These are phyloP conservation scores for Mycteria americana DNA, from an alignment of 2,797 vertebrate species.

Conservation along the genomic window DNA sequence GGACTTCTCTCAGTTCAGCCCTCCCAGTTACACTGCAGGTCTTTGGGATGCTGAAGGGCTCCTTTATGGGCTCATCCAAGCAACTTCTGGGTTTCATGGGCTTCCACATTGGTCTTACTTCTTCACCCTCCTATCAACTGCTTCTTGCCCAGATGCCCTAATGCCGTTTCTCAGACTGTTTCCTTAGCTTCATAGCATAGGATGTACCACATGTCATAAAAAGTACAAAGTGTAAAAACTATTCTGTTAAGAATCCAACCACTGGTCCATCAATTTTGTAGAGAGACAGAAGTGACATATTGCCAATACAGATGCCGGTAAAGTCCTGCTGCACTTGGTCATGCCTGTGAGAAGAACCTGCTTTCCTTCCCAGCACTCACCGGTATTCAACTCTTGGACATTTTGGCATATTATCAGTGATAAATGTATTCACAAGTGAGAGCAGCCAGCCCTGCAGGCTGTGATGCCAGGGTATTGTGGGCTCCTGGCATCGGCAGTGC, in stretches of 20 bases:
- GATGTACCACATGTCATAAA: not conserved
- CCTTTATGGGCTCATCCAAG: not conserved
- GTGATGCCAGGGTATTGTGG: not conserved
- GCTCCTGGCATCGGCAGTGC: not conserved
- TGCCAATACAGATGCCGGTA: not conserved
- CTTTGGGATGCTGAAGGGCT: not conserved
- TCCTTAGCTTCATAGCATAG: not conserved
- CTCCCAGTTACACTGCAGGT: not conserved
- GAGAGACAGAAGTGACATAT: not conserved
- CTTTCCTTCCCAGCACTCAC: not conserved
- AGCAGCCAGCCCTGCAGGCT: slow-evolving; percentile 9
- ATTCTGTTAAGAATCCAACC: not conserved
- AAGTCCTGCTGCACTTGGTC: not conserved
- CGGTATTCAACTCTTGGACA: not conserved
- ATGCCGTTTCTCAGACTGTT: not conserved
- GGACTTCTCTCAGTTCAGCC: not conserved
- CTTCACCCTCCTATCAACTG: not conserved
- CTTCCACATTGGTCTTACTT: not conserved
- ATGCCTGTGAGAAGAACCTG: not conserved
- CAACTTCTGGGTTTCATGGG: not conserved
- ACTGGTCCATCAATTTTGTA: not conserved
- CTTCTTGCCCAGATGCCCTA: not conserved
- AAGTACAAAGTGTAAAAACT: not conserved
- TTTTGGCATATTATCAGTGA: not conserved
- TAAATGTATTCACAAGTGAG: slow-evolving; percentile 1